phyloP scores from a whole-genome alignment of 2,797 vertebrate species.

The Pseudochirops cupreus region DNA sequence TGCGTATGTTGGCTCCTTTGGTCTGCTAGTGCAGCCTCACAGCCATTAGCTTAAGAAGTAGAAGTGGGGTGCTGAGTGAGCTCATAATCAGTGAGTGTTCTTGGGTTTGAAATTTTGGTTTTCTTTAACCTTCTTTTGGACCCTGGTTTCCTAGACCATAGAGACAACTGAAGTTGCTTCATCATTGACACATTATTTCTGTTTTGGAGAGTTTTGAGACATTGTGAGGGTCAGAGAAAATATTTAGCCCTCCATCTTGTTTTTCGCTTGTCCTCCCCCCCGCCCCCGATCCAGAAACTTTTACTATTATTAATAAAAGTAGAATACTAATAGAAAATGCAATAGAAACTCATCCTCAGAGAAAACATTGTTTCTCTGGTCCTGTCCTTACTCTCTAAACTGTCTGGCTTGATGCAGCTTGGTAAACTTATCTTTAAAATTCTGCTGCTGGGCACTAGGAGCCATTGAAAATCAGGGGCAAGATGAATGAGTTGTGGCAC shows the following conservation, averaged over 20 bases:
- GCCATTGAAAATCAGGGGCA: neutral
- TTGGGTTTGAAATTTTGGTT: neutral
- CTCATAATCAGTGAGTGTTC: too few species aligned
- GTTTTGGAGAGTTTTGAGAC: neutral
- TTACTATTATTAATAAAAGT: neutral
- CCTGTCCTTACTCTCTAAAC: neutral
- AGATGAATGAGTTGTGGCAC: neutral
- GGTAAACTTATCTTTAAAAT: neutral
- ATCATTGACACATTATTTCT: neutral
- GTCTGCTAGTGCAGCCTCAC: too few species aligned
- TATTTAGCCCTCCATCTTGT: neutral
- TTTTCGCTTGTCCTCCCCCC: neutral
- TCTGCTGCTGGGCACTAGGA: neutral
- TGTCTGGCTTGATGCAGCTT: neutral
- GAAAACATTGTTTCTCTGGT: neutral
- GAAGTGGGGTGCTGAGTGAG: too few species aligned
- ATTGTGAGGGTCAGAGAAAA: neutral
- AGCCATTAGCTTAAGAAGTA: too few species aligned
- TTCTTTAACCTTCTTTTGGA: neutral
- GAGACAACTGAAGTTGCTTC: too few species aligned
- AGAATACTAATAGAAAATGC: neutral
- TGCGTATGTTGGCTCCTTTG: too few species aligned
- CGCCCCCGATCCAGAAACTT: neutral
- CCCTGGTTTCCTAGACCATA: neutral
- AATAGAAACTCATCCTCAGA: neutral